Percentiles rank a stretch among this genome's conserved stretches.
These are phyloP conservation scores for Garra rufa DNA, from an alignment of 2,113 vertebrate genomes.

Conservation along the genomic window DNA sequence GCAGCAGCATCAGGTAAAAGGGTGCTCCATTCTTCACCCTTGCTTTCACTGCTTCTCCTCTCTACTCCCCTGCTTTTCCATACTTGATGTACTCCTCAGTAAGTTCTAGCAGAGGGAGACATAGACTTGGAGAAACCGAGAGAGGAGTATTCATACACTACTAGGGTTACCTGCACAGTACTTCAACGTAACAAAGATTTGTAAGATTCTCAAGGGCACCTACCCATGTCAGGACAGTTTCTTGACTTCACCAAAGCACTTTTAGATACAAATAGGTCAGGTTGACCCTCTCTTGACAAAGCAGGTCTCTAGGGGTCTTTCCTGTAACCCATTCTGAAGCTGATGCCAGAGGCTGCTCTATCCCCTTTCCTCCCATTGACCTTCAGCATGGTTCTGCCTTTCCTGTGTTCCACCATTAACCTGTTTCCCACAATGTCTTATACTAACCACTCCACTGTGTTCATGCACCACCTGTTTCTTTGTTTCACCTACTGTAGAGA, in stretches of 20 bases:
- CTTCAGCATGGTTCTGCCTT: slow-evolving; percentile 63
- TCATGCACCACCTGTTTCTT: slow-evolving; percentile 19
- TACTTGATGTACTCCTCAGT: slow-evolving; percentile 8
- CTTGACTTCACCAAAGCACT: background rate
- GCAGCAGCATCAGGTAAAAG: slow-evolving; percentile 99
- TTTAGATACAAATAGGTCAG: slow-evolving; percentile 3
- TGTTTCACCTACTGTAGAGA: background rate
- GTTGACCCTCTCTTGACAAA: slow-evolving; percentile 29
- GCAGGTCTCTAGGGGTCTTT: slow-evolving; percentile 67
- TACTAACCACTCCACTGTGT: background rate
- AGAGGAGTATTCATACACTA: background rate
- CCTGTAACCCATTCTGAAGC: slow-evolving; percentile 94
- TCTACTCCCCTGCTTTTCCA: slow-evolving; percentile 51
- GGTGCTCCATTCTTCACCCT: slow-evolving; percentile 71
- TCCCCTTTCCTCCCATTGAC: slow-evolving; percentile 67
- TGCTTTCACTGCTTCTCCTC: slow-evolving; percentile 64
- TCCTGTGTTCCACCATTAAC: slow-evolving; percentile 32
- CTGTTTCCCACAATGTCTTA: background rate
- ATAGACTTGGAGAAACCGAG: background rate
- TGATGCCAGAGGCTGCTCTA: slow-evolving; percentile 97
- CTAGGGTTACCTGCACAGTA: background rate
- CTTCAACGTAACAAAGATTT: background rate
- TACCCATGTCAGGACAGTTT: background rate
- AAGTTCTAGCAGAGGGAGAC: slow-evolving; percentile 12
- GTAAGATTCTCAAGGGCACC: background rate